Conservation (phyloP, 2,113 vertebrate genomes). For the Scartelaos histophorus region DNA sequence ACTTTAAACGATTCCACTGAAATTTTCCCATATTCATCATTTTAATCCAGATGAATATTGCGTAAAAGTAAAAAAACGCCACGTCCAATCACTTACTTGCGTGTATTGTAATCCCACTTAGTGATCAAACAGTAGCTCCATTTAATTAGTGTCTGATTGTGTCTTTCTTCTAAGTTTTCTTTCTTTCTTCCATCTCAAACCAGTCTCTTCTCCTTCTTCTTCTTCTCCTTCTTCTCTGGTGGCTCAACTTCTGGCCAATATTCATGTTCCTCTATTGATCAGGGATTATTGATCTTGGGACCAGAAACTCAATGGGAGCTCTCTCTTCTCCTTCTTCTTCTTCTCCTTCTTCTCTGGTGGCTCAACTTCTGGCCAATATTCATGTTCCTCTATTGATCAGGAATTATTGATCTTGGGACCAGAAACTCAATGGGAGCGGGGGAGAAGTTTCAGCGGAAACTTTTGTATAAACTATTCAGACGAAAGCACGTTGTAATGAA, state of each 20-base stretch:
- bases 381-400: conserved; percentile 76
- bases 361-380: conserved; percentile 67
- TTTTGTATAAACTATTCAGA: conserved; percentile 18
- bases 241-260: conserved; percentile 59
- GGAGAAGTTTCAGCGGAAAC: conserved; percentile 46
- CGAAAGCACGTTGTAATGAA: not conserved
- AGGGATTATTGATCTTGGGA: conserved; percentile 70
- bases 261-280: conserved; percentile 78
- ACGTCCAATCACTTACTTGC: conserved; percentile 32
- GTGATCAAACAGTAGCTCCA: not conserved
- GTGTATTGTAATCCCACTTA: conserved; percentile 22
- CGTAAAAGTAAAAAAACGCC: not conserved
- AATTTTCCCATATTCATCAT: not conserved
- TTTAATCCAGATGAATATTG: not conserved
- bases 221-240: conserved; percentile 26
- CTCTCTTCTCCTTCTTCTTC: conserved; percentile 21
- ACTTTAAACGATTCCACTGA: not conserved
- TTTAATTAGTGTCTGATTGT: conserved; percentile 46
- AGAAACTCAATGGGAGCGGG: conserved; percentile 47
- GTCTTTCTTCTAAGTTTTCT: conserved; percentile 11
- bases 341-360: conserved; percentile 31
- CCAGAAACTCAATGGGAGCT: too few species aligned
- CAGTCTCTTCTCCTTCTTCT: conserved; percentile 44
- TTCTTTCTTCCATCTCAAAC: conserved; percentile 46
- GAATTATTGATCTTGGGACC: conserved; percentile 69